Base-by-base conservation (phyloP, 2,113 vertebrate species). In the Sula dactylatra region DNA sequence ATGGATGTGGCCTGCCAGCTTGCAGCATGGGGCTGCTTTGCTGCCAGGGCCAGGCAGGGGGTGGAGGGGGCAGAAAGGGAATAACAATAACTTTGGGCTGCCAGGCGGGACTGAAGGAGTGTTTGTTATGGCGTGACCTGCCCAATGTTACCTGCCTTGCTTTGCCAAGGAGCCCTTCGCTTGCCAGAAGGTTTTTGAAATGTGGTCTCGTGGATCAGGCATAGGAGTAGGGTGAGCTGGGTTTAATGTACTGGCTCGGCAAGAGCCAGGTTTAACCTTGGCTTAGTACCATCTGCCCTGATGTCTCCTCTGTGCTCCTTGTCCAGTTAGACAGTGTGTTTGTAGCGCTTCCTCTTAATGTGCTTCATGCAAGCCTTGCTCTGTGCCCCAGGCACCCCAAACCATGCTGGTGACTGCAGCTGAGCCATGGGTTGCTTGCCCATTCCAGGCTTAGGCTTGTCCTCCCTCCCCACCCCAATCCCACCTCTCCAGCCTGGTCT, bases 1-100 rank as follows among this genome's bases (percentile, higher is more conserved):
- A 91, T 77, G 81, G 67, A 92, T 81, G 88, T 55, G 72, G 55
- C 36, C 86, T 84, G 72, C 86, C 94, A 90, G 93, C 84, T 86
- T 8, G 0, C 29, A 49, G 66, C 3, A 2, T 14, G 2, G 55
- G 54, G 16, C 70, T 58, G 77, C 65, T 65, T 31, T 0, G 8
- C 85, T 27, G 62, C 66, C 3, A 55, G 92, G 77, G 82, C 92
- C 82, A 32, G 52, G 70, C 58, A 21, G 52, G 74, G 69, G 58
- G 26, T 55, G 47, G 55, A 82, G 34, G 47, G 82, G 79, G 26
- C 52, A 86, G 24, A 45, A 73, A 81, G 42, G 36, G 73, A 76
- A 55, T 59, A 50, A 84, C 88, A 74, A 45, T 11, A 27, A 79
- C 29, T 56, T 56, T 34, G 44, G 83, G 47, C 87, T 66, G 55